Evolutionary conservation across 2,888 invertebrate species (phyloP).

Genomic region (Ecdyonurus torrentis): DNA sequence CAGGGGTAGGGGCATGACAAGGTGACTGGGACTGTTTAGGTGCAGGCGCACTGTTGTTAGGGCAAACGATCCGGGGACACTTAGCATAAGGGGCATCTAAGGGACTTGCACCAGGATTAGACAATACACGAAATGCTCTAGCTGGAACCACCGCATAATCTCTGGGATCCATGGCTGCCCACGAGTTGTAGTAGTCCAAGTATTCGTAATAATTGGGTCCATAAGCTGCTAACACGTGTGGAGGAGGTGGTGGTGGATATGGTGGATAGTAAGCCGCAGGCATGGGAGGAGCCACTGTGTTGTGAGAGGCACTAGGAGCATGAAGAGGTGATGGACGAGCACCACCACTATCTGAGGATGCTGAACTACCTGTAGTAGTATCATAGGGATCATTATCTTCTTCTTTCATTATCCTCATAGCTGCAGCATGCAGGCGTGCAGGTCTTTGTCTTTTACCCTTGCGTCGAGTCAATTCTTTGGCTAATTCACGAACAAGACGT

Average conservation of each 20-base stretch:
- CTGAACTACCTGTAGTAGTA: slow-evolving; percentile 21
- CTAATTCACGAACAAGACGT: slow-evolving; percentile 37
- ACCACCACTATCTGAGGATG: slow-evolving; percentile 23
- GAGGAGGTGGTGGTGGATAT: slow-evolving; percentile 28
- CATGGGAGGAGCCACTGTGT: slow-evolving; percentile 30
- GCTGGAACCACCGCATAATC: slow-evolving; percentile 36
- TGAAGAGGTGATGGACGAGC: slow-evolving; percentile 18
- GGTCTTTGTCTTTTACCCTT: slow-evolving; percentile 33
- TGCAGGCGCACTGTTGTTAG: not conserved
- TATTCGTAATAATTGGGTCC: slow-evolving; percentile 32
- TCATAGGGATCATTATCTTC: slow-evolving; percentile 35
- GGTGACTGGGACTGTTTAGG: not conserved
- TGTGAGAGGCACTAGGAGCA: slow-evolving; percentile 4
- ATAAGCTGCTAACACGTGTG: slow-evolving; percentile 31
- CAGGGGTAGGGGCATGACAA: not conserved
- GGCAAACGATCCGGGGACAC: slow-evolving; percentile 36
- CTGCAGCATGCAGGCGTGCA: slow-evolving; percentile 38
- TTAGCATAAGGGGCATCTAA: slow-evolving; percentile 36
- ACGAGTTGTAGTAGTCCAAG: slow-evolving; percentile 36
- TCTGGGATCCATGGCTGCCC: slow-evolving; percentile 24
- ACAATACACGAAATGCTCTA: slow-evolving; percentile 35
- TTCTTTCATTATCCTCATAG: slow-evolving; percentile 33
- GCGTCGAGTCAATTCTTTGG: slow-evolving; percentile 36
- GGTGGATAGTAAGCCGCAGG: slow-evolving; percentile 26
- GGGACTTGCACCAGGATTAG: slow-evolving; percentile 28